Base-by-base conservation (phyloP, 2,113 vertebrate species). In the Rattus norvegicus region DNA sequence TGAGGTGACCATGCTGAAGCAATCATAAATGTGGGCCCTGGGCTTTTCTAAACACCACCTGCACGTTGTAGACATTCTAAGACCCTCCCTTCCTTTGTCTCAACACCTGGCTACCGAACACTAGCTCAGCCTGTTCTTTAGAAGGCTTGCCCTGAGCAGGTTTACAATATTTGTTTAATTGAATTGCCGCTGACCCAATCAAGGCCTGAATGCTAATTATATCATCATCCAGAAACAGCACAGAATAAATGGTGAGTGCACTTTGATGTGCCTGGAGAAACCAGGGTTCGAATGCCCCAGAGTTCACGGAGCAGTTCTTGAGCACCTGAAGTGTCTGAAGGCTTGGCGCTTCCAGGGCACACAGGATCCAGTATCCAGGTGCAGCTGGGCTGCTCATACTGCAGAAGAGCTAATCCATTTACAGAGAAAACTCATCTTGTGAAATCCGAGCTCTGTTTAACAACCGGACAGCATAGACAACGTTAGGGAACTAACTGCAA, bases 1-100 rank as follows among this genome's bases (percentile, higher is more conserved):
- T 24, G 54, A n/a, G n/a, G 72, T 7, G 14, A 11, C 0, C 3
- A 14, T 1, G 0, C 7, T 1, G 14, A 65, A 26, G 47, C 43
- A 22, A 56, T 54, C 54, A 54, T n/a, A 49, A 85, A 19, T 0
- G 39, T 11, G 6, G 30, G 30, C 49, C 12, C 1, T 3, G 10
- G 30, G 56, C 63, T 76, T 67, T 59, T 73, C 76, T 30, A 33
- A 88, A 54, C 61, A 20, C 24, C 39, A 61, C 28, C 39, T 65
- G n/a, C 6, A 65, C 22, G 28, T 7, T 80, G 43, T 7, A 12
- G 24, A 17, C 7, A 47, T 8, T 73, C 80, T 22, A 7, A 81
- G 67, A 28, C 1, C 4, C 54, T n/a, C 6, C 33, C 52, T 12
- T 20, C 39, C 76, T 90, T 92, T 69, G 36, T 75, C 24, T 73